These are phyloP conservation scores for Chelonoidis abingdonii DNA, from an alignment of 2,113 vertebrate genomes.

Conservation along the genomic window DNA sequence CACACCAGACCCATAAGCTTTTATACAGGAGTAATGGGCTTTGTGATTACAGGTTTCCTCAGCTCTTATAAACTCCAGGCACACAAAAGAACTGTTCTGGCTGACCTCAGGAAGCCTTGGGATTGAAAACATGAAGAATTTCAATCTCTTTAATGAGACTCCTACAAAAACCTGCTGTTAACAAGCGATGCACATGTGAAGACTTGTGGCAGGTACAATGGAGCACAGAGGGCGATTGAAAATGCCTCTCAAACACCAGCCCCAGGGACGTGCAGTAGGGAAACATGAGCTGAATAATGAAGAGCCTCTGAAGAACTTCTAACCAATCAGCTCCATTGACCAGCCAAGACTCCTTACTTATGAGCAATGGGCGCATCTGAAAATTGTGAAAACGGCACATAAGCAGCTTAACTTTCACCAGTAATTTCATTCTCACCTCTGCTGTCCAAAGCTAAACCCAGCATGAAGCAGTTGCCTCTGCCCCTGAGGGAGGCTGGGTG, in stretches of 20 bases:
- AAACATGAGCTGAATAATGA: background rate
- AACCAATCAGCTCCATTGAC: background rate
- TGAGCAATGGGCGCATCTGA: no score
- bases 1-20: background rate
- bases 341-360: background rate
- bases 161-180: background rate
- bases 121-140: background rate
- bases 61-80: background rate
- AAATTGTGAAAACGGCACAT: background rate
- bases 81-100: background rate
- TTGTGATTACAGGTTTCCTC: background rate
- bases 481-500: no score
- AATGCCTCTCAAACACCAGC: background rate
- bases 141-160: background rate
- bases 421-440: background rate
- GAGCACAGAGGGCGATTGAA: background rate
- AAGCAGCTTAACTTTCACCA: background rate
- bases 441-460: background rate
- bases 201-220: background rate
- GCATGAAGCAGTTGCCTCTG: no score
- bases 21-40: background rate
- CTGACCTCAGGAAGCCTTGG: background rate
- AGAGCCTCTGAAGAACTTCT: background rate
- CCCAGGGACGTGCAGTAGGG: background rate
- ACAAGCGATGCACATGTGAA: background rate